Conservation (phyloP, 2,113 vertebrate species). For the Columba livia region DNA sequence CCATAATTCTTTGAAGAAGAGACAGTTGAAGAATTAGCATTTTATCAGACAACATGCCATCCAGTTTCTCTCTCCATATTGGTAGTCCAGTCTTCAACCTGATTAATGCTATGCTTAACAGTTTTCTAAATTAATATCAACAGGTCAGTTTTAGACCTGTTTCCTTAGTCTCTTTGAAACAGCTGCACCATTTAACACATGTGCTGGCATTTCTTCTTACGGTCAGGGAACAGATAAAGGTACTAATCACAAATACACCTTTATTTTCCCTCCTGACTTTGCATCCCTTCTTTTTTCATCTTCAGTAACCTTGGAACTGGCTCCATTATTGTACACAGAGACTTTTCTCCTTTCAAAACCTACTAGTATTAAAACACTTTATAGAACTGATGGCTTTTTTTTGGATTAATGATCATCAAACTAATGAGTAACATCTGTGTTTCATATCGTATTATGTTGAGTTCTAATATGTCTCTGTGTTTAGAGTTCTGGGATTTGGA, state of each 20-base stretch:
- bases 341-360: neutral
- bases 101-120: neutral
- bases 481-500: neutral
- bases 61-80: neutral
- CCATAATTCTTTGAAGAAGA: neutral
- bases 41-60: rapidly evolving
- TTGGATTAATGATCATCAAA: neutral
- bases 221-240: neutral
- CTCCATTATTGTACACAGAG: neutral
- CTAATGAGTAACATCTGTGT: neutral
- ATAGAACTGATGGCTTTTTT: neutral
- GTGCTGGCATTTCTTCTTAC: neutral
- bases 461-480: neutral
- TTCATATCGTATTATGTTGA: neutral
- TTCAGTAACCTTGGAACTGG: neutral
- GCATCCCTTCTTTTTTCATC: neutral
- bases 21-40: neutral
- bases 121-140: neutral
- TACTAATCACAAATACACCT: neutral
- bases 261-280: neutral
- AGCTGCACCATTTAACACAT: neutral
- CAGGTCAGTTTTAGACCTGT: neutral
- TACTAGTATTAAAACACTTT: neutral
- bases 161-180: neutral
- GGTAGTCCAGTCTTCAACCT: neutral